These are phyloP conservation scores for Chesias legatella DNA, from an alignment of 2,888 invertebrate genomes.

Conservation along the genomic window DNA sequence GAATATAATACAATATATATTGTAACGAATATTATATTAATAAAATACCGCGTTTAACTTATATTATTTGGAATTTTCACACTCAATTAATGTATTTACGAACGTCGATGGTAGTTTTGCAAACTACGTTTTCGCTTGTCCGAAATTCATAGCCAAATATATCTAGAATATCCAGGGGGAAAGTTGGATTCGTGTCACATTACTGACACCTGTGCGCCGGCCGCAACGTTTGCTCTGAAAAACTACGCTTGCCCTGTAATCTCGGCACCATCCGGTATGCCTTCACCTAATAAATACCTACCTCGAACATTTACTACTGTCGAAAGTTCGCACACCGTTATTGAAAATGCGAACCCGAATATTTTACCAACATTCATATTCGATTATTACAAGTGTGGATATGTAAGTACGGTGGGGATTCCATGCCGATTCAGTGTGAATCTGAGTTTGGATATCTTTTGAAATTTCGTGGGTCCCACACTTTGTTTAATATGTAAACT, in stretches of 20 bases:
- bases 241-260: constrained; percentile 57
- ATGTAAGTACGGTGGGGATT: constrained; percentile 22
- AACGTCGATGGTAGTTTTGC: no score
- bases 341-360: constrained; percentile 56
- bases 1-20: no score
- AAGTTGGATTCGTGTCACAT: constrained; percentile 63
- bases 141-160: constrained; percentile 32
- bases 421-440: constrained; percentile 16
- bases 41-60: no score
- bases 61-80: no score
- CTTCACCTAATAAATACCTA: constrained; percentile 73
- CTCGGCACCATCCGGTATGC: constrained; percentile 59
- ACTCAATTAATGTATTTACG: no score
- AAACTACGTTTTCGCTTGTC: constrained; percentile 29
- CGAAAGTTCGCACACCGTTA: constrained; percentile 60
- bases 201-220: constrained; percentile 66
- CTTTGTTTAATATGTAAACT: constrained; percentile 3
- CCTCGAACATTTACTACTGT: constrained; percentile 54
- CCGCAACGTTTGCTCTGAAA: constrained; percentile 53
- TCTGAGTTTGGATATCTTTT: constrained; percentile 10
- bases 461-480: constrained; percentile 1
- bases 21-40: no score
- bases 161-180: constrained; percentile 44
- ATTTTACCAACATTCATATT: constrained; percentile 45
- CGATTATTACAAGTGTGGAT: constrained; percentile 30